Conservation (phyloP, 2,113 vertebrate genomes). For the Malaclemys terrapin region DNA sequence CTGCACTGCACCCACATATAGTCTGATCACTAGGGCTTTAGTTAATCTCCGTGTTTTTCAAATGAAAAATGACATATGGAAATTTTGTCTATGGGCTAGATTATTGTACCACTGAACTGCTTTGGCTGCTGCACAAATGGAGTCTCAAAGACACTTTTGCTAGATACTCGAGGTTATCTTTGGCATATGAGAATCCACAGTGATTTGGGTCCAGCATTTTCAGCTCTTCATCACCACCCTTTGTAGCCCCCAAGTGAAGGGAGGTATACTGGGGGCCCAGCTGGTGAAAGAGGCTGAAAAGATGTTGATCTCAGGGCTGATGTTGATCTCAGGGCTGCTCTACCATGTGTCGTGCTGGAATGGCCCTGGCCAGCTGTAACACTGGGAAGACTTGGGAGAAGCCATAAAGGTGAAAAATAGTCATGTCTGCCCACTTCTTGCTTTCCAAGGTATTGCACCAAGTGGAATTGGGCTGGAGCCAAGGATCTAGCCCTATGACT, state of each 20-base stretch:
- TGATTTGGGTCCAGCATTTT: neutral
- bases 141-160: neutral
- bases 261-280: neutral
- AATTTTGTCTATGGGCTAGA: neutral
- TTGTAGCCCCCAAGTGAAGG: neutral
- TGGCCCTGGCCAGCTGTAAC: too few relatives aligned
- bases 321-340: too few relatives aligned
- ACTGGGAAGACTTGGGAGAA: too few relatives aligned
- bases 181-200: too few relatives aligned
- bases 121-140: neutral
- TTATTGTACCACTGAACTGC: neutral
- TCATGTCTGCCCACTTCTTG: neutral
- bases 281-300: too few relatives aligned
- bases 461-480: neutral
- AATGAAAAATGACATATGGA: neutral
- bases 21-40: neutral
- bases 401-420: too few relatives aligned
- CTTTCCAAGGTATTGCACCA: neutral
- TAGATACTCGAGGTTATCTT: neutral
- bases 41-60: neutral
- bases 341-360: too few relatives aligned
- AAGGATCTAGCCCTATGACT: neutral
- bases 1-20: accelerated
- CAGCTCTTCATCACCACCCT: neutral
- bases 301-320: too few relatives aligned